Evolutionary conservation across 2,113 vertebrate species (phyloP), one percentile per base, ranked within the genome.

Genomic region (Menura novaehollandiae): DNA sequence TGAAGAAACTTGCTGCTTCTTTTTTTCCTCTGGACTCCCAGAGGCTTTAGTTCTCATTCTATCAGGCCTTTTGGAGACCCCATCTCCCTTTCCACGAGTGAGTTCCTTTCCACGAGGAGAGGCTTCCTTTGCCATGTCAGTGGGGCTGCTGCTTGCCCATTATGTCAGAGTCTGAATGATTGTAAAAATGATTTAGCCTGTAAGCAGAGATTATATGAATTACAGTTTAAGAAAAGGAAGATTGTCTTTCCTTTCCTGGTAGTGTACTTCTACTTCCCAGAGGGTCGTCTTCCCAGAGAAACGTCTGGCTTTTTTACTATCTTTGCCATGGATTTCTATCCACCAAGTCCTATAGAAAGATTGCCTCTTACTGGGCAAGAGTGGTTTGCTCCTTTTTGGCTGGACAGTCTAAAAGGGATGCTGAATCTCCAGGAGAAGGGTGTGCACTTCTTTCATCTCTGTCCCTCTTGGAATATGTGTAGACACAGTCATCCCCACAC

Each of bases 261-360:
- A 37, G 14, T 3, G 4, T 27, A 46, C 23, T 75, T 88, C 43
- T 28, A 41, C 13, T 47, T 85, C n/a, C 39, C 56, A 63, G 46
- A 53, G 67, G 18, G 19, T 16, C 5, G 1, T 63, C 13, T 55
- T 91, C 33, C 22, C 26, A 72, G 33, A 37, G 35, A 27, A 20
- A 46, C 1, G 2, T 26, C 35, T 73, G 44, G 15, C 13, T 56
- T 32, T 73, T 67, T 52, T 79, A 37, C 44, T 73, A 14, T 59
- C 56, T 85, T 88, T 73, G 39, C 30, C 4, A 9, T 52, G 53
- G 30, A 35, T 80, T 92, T 91, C 37, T 15, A 8, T 83, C 41
- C 27, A 10, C 0, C 0, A 64, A 64, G 33, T 75, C 44, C 21
- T 0, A 1, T 7, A 32, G 62, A 72, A 85, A 28, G 35, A 30